Percentiles rank a stretch among this genome's conserved stretches.
Conservation (phyloP, 2,888 invertebrate species). For the Shargacucullia verbasci region DNA sequence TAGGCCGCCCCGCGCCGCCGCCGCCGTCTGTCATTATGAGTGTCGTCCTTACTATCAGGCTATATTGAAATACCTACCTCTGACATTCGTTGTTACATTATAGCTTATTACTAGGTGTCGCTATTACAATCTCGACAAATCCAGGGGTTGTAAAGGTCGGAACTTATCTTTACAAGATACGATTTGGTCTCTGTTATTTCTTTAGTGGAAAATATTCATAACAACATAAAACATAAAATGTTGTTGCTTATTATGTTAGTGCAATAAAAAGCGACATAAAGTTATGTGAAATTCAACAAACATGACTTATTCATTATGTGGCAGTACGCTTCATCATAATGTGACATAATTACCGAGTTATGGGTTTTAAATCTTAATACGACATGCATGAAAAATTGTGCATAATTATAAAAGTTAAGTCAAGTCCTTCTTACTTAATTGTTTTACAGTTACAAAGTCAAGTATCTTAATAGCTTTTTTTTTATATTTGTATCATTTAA, state of each 20-base stretch:
- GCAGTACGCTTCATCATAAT: constrained; percentile 18
- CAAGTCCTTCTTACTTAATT: no score
- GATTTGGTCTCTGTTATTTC: constrained; percentile 2
- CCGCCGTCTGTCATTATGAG: constrained; percentile 50
- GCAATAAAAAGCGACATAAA: constrained; percentile 25
- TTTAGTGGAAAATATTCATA: background rate
- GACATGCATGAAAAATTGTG: background rate
- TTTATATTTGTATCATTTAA: no score
- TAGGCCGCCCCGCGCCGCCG: constrained; percentile 41
- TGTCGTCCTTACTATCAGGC: constrained; percentile 43
- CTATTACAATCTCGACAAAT: constrained; percentile 4
- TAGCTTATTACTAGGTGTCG: constrained; percentile 3
- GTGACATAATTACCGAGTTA: constrained; percentile 27
- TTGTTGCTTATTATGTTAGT: constrained; percentile 16
- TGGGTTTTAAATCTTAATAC: background rate
- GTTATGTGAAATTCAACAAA: constrained; percentile 18
- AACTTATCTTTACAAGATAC: constrained; percentile 6
- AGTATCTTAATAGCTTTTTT: no score
- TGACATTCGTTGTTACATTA: constrained; percentile 6
- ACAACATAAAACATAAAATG: constrained; percentile 14
- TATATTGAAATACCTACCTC: constrained; percentile 44
- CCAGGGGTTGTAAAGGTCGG: background rate
- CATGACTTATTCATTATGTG: constrained; percentile 14
- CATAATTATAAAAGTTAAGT: no score
- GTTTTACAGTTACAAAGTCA: no score